Evolutionary conservation across 2,797 vertebrate species (phyloP).

Genomic region (Eidolon dupreanum): DNA sequence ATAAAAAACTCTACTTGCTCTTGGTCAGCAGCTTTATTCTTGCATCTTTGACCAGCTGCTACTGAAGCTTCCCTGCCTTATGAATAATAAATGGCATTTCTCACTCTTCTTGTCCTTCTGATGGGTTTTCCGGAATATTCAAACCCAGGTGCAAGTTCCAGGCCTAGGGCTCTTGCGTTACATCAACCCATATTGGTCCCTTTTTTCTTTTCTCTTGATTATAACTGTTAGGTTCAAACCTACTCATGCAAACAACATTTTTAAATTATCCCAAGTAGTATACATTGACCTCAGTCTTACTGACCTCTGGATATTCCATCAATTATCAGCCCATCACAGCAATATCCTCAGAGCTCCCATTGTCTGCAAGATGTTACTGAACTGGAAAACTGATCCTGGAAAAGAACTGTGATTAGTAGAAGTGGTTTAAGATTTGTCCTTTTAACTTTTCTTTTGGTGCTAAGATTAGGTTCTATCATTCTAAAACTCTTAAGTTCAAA

Average conservation of each 20-base stretch:
- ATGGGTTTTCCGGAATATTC: no score
- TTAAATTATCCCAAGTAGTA: background rate
- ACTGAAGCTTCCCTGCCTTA: no score
- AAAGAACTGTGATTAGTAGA: background rate
- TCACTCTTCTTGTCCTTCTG: no score
- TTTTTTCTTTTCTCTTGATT: background rate
- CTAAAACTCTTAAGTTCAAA: background rate
- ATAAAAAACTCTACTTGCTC: no score
- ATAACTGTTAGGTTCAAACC: background rate
- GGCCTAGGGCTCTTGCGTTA: no score
- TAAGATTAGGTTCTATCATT: background rate
- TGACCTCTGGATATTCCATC: background rate
- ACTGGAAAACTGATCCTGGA: background rate
- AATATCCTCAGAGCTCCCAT: background rate
- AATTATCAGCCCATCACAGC: background rate
- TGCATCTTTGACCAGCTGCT: no score
- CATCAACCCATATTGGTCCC: background rate
- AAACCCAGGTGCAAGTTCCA: no score
- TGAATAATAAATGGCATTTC: no score
- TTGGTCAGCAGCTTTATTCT: no score
- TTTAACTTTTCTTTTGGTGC: background rate
- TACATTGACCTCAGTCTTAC: background rate
- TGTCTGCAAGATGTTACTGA: background rate
- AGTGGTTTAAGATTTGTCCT: background rate
- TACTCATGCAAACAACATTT: background rate